Evolutionary conservation across 1,140 invertebrate species (phyloP).

Genomic region (roundworm (Caenorhabditis elegans)): DNA sequence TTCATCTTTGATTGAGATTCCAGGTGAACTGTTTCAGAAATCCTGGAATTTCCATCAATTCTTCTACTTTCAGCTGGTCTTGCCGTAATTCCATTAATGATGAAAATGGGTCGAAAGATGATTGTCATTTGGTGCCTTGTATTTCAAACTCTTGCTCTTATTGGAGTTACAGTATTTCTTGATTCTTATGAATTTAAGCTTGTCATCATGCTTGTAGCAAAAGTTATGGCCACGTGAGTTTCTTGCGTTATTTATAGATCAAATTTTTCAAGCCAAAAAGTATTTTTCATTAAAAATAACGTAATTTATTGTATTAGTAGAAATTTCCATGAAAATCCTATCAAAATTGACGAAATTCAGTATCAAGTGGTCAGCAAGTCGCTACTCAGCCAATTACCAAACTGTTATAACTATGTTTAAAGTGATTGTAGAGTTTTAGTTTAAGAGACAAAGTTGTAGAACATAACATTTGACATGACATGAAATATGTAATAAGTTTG

Average conservation of each 20-base stretch:
- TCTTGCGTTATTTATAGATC: neutral
- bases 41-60: neutral
- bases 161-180: neutral
- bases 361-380: too few relatives aligned
- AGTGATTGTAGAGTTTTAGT: too few relatives aligned
- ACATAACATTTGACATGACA: too few relatives aligned
- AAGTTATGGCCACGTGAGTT: slow-evolving; percentile 7
- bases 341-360: too few relatives aligned
- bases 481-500: too few relatives aligned
- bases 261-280: too few relatives aligned
- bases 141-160: neutral
- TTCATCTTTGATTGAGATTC: neutral
- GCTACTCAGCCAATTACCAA: too few relatives aligned
- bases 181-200: neutral
- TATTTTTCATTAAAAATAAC: too few relatives aligned
- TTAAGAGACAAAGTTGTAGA: too few relatives aligned
- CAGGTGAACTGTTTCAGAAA: neutral
- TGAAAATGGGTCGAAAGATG: neutral
- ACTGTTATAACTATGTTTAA: too few relatives aligned
- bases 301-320: too few relatives aligned
- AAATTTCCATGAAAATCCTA: too few relatives aligned
- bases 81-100: neutral
- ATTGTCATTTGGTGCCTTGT: slow-evolving; percentile 8
- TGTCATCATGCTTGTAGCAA: neutral
- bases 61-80: neutral